Conservation (phyloP, 1,140 invertebrate genomes). For the Zeugodacus cucurbitae region DNA sequence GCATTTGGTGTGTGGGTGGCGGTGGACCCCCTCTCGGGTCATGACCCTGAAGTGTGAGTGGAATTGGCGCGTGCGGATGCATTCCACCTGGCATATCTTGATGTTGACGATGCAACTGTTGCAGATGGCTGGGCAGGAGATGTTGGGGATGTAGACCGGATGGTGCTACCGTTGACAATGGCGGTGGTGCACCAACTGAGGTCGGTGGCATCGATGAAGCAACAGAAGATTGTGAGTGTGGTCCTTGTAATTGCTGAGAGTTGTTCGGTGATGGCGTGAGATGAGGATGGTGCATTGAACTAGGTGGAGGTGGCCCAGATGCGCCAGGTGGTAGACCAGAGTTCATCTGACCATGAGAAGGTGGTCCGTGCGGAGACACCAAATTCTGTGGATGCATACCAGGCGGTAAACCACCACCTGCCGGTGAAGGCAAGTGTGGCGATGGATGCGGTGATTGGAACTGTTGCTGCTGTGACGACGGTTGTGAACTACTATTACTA, state of each 20-base stretch:
- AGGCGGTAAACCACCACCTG: slow-evolving; percentile 57
- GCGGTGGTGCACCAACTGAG: slow-evolving; percentile 51
- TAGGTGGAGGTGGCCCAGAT: neutral
- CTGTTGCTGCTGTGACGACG: slow-evolving; percentile 58
- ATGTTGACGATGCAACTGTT: slow-evolving; percentile 58
- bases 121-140: slow-evolving; percentile 53
- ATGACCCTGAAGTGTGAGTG: slow-evolving; percentile 60
- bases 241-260: slow-evolving; percentile 4
- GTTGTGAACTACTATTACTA: slow-evolving; percentile 64
- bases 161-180: slow-evolving; percentile 58
- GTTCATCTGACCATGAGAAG: slow-evolving; percentile 69
- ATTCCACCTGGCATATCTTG: slow-evolving; percentile 56
- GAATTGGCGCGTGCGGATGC: slow-evolving; percentile 59
- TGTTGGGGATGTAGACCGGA: slow-evolving; percentile 59
- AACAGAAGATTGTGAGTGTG: slow-evolving; percentile 54
- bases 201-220: slow-evolving; percentile 53
- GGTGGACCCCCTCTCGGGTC: slow-evolving; percentile 51
- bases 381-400: slow-evolving; percentile 73
- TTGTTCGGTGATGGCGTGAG: slow-evolving; percentile 33
- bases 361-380: slow-evolving; percentile 67
- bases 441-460: slow-evolving; percentile 64
- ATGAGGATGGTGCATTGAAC: slow-evolving; percentile 43
- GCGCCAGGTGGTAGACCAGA: slow-evolving; percentile 69
- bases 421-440: slow-evolving; percentile 62
- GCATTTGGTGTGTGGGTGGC: slow-evolving; percentile 58